Conservation (phyloP, 2,113 vertebrate genomes). For the Morphnarchus princeps region DNA sequence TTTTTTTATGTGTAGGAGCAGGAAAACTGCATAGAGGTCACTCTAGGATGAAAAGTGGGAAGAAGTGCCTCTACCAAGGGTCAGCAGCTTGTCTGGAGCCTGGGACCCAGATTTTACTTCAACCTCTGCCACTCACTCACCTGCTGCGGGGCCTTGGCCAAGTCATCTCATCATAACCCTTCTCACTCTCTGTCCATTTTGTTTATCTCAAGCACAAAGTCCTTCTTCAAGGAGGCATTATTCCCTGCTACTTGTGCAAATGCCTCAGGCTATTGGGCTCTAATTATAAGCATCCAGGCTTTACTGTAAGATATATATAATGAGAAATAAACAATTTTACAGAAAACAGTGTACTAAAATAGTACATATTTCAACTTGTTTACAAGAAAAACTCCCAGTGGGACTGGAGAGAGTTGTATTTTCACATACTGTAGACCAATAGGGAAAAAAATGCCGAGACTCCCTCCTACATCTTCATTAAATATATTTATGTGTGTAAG, state of each 20-base stretch:
- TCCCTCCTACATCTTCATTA: conserved; percentile 20
- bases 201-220: neutral
- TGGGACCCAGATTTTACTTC: neutral
- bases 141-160: neutral
- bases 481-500: neutral
- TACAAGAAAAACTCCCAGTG: neutral
- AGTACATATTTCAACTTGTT: neutral
- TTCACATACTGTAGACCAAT: neutral
- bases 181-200: too few species aligned
- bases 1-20: neutral
- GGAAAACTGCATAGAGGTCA: neutral
- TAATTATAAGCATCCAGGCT: neutral
- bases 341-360: neutral
- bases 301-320: neutral
- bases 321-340: neutral
- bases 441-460: neutral
- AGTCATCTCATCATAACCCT: neutral
- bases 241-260: neutral
- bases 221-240: neutral
- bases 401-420: neutral
- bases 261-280: neutral
- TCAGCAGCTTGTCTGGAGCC: neutral
- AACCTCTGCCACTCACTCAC: neutral
- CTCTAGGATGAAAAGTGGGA: neutral
- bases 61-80: neutral